Evolutionary conservation across 2,113 vertebrate genomes (phyloP).

Genomic region (Zosterops borbonicus): DNA sequence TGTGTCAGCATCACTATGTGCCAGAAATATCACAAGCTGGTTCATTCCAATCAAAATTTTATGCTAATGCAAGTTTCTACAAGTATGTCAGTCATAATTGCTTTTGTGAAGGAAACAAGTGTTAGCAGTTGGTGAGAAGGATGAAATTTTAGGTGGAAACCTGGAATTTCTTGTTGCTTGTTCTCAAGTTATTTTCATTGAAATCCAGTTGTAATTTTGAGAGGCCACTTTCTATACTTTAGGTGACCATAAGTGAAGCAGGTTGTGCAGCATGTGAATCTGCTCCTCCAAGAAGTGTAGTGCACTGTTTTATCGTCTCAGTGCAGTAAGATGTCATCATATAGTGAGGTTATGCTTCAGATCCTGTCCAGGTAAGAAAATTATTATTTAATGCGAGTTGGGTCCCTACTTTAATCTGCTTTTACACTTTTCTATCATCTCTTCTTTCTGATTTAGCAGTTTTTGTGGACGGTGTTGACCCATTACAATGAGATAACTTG

Average conservation of each 20-base stretch:
- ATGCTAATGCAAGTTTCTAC: neutral
- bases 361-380: neutral
- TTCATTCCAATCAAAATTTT: neutral
- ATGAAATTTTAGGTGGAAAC: neutral
- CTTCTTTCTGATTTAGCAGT: neutral
- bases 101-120: neutral
- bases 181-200: neutral
- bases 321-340: neutral
- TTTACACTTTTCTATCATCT: neutral
- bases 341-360: neutral
- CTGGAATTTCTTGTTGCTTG: neutral
- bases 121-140: neutral
- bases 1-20: neutral
- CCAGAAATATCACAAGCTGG: neutral
- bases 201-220: neutral
- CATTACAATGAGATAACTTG: neutral
- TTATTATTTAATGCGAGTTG: neutral
- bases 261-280: neutral
- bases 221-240: neutral
- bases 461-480: neutral
- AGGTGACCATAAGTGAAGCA: neutral
- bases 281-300: neutral
- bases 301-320: neutral
- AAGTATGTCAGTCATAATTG: neutral
- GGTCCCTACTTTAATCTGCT: neutral